Percentiles rank a stretch among this genome's conserved stretches.
phyloP scores from a whole-genome alignment of 2,113 vertebrate species.

The Larimichthys polyactis region DNA sequence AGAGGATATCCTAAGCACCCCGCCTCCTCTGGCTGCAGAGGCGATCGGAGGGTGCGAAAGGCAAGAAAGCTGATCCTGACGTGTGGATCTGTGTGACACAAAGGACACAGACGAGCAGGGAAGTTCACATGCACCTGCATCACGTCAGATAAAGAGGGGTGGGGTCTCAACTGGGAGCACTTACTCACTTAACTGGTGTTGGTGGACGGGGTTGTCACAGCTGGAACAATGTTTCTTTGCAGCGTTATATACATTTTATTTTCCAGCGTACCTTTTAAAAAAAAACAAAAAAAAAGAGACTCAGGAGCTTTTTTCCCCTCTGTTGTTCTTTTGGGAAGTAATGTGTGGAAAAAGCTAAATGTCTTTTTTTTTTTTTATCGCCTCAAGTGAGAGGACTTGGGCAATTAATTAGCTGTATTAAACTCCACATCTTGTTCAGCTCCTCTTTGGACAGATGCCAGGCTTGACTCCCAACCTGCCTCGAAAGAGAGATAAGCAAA shows the following conservation, averaged over 20 bases:
- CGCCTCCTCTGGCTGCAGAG: conserved; percentile 21
- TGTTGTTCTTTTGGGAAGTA: conserved; percentile 46
- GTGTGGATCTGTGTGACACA: conserved; percentile 45
- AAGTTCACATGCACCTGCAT: conserved; percentile 47
- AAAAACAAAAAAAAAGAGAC: conserved; percentile 39
- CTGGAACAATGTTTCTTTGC: conserved; percentile 59
- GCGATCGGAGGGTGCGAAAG: conserved; percentile 26
- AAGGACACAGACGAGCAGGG: conserved; percentile 32
- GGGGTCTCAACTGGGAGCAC: conserved; percentile 49
- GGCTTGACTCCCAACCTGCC: conserved; percentile 16
- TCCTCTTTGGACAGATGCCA: conserved; percentile 19
- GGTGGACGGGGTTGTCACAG: conserved; percentile 33
- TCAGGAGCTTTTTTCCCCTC: conserved; percentile 66
- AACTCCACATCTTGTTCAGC: conserved; percentile 35
- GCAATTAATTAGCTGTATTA: conserved; percentile 38
- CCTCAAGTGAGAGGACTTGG: conserved; percentile 31
- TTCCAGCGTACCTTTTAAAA: conserved; percentile 29
- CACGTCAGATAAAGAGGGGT: conserved; percentile 12
- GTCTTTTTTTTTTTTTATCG: background rate
- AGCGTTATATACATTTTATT: conserved; percentile 42
- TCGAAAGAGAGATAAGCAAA: conserved; percentile 19
- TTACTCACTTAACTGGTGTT: conserved; percentile 50
- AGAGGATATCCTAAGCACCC: conserved; percentile 94
- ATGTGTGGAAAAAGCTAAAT: conserved; percentile 25
- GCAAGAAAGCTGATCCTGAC: conserved; percentile 26